Percentiles rank a stretch among this genome's conserved stretches.
Conservation (phyloP, 2,113 vertebrate genomes). For the Pseudonaja textilis region DNA sequence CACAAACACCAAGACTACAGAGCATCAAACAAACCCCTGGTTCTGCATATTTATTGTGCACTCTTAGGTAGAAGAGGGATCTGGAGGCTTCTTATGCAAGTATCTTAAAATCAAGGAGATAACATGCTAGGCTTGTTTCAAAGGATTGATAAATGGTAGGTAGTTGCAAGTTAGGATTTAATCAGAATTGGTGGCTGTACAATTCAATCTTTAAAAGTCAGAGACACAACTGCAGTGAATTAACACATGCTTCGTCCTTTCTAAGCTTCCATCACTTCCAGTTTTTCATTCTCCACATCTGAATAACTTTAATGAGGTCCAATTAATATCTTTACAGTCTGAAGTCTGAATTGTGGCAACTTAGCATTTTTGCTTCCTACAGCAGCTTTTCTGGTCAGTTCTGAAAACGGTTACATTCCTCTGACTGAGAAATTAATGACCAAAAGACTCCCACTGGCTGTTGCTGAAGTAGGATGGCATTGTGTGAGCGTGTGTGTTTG, state of each 20-base stretch:
- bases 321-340: conserved; percentile 55
- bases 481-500: neutral
- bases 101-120: neutral
- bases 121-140: neutral
- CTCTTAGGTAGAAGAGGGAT: neutral
- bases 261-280: conserved; percentile 38
- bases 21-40: neutral
- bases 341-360: conserved; percentile 24
- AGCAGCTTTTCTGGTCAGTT: conserved; percentile 43
- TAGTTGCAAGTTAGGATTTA: neutral
- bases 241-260: neutral
- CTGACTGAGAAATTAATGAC: conserved; percentile 33
- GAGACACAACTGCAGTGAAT: conserved; percentile 40
- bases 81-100: neutral
- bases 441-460: conserved; percentile 30
- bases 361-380: conserved; percentile 27
- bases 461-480: conserved; percentile 14
- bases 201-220: conserved; percentile 49
- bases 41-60: neutral
- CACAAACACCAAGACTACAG: neutral
- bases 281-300: conserved; percentile 51
- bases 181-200: conserved; percentile 23
- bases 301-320: conserved; percentile 54
- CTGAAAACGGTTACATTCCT: conserved; percentile 46
- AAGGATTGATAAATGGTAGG: neutral